Evolutionary conservation across 1,140 invertebrate genomes (phyloP).

Genomic region (Drosophila mojavensis): DNA sequence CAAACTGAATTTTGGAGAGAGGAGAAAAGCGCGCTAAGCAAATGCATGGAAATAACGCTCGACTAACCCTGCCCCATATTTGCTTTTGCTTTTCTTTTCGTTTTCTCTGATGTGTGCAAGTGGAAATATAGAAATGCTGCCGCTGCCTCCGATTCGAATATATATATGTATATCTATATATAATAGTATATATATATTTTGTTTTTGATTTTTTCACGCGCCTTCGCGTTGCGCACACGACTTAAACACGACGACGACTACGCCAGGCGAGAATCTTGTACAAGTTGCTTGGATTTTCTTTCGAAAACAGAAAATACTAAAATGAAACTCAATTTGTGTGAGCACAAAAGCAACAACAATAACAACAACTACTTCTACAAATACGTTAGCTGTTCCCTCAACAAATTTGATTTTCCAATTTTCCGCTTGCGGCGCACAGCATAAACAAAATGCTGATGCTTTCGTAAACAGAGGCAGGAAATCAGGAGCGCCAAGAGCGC

Average conservation of each 20-base stretch:
- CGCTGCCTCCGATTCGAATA: conserved; percentile 42
- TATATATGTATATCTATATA: conserved; percentile 37
- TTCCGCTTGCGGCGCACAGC: conserved; percentile 23
- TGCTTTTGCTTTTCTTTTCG: not conserved
- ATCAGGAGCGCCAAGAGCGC: conserved; percentile 15
- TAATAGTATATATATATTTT: conserved; percentile 28
- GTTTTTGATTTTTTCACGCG: conserved; percentile 61
- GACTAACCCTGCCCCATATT: conserved; percentile 81
- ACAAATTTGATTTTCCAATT: conserved; percentile 53
- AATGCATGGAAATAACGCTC: conserved; percentile 57
- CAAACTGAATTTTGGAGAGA: not conserved
- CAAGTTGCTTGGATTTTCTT: conserved; percentile 74
- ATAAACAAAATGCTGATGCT: conserved; percentile 73
- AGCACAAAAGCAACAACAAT: conserved; percentile 37
- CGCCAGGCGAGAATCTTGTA: conserved; percentile 58
- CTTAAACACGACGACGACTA: conserved; percentile 82
- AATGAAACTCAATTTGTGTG: conserved; percentile 68
- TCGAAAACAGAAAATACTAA: conserved; percentile 27
- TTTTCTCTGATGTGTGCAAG: conserved; percentile 13
- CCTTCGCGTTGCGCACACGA: conserved; percentile 79
- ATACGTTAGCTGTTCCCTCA: conserved; percentile 69
- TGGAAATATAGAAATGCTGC: conserved; percentile 43
- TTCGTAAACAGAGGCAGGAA: conserved; percentile 67
- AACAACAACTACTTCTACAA: conserved; percentile 43
- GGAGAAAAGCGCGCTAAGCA: conserved; percentile 23